Evolutionary conservation across 2,888 invertebrate genomes (phyloP).

Genomic region (Elgonia sp.): DNA sequence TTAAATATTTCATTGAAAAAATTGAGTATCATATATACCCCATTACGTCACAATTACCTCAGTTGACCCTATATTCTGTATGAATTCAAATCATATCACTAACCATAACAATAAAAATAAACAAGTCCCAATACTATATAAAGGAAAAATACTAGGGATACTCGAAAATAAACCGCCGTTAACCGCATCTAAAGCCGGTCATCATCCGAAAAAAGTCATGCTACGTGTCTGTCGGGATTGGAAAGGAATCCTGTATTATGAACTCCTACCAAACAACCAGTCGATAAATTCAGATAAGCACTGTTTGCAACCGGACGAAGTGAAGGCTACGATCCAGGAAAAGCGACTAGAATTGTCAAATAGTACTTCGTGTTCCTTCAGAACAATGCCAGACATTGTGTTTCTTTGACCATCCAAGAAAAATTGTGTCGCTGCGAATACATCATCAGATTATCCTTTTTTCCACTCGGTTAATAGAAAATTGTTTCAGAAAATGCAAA

Average conservation of each 20-base stretch:
- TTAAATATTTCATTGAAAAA: too few species aligned
- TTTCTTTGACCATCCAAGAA: conserved; percentile 41
- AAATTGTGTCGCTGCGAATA: conserved; percentile 42
- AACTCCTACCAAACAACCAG: conserved; percentile 51
- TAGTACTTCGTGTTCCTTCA: conserved; percentile 42
- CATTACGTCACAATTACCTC: too few species aligned
- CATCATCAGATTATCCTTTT: conserved; percentile 46
- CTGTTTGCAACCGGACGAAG: conserved; percentile 42
- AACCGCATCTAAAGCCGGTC: conserved; percentile 44
- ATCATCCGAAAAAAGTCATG: conserved; percentile 43
- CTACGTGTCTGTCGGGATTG: conserved; percentile 38
- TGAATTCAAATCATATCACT: too few species aligned
- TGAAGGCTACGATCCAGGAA: conserved; percentile 53
- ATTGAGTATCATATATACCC: too few species aligned
- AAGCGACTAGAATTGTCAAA: conserved; percentile 60
- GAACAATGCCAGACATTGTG: conserved; percentile 58
- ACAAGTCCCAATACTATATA: conserved; percentile 1
- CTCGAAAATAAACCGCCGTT: conserved; percentile 48
- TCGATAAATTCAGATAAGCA: conserved; percentile 63
- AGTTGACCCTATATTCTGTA: too few species aligned
- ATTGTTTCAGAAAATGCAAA: conserved; percentile 42
- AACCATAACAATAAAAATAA: conserved; percentile 23
- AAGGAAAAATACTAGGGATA: background rate
- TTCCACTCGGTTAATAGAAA: conserved; percentile 40
- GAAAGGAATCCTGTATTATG: conserved; percentile 50